Conservation (phyloP, 2,888 invertebrate species). For the Pristionchus fissidentatus region DNA sequence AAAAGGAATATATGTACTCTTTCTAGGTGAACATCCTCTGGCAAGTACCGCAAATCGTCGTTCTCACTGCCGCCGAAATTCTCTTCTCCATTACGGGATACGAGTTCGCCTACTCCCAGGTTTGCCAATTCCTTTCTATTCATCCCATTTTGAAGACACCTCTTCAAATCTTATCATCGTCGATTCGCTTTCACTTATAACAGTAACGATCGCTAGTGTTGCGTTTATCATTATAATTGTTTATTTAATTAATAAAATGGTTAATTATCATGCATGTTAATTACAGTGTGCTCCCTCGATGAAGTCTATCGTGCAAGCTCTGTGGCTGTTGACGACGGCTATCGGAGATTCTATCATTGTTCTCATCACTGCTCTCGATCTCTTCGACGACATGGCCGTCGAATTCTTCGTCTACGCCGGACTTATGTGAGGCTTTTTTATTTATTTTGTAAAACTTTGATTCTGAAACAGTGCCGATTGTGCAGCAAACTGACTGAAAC, state of each 20-base stretch:
- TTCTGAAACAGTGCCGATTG: too few relatives aligned
- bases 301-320: slow-evolving; percentile 93
- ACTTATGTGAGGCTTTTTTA: slow-evolving; percentile 26
- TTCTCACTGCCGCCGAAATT: slow-evolving; percentile 78
- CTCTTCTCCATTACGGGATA: slow-evolving; percentile 78
- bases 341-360: slow-evolving; percentile 82
- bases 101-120: slow-evolving; percentile 75
- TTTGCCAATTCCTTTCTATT: too few relatives aligned
- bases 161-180: too few relatives aligned
- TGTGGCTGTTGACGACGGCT: slow-evolving; percentile 92
- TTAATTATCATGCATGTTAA: slow-evolving; percentile 39
- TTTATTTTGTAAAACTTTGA: too few relatives aligned
- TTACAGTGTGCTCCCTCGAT: slow-evolving; percentile 89
- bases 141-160: too few relatives aligned
- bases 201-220: too few relatives aligned
- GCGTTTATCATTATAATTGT: too few relatives aligned
- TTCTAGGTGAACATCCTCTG: slow-evolving; percentile 75
- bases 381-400: slow-evolving; percentile 67
- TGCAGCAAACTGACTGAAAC: too few relatives aligned
- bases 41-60: slow-evolving; percentile 78
- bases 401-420: slow-evolving; percentile 69
- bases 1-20: too few relatives aligned
- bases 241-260: not conserved
- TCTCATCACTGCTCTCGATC: slow-evolving; percentile 80
- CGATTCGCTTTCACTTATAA: not conserved